phyloP scores from a whole-genome alignment of 2,888 invertebrate species.

The Dorcus parallelipipedus region DNA sequence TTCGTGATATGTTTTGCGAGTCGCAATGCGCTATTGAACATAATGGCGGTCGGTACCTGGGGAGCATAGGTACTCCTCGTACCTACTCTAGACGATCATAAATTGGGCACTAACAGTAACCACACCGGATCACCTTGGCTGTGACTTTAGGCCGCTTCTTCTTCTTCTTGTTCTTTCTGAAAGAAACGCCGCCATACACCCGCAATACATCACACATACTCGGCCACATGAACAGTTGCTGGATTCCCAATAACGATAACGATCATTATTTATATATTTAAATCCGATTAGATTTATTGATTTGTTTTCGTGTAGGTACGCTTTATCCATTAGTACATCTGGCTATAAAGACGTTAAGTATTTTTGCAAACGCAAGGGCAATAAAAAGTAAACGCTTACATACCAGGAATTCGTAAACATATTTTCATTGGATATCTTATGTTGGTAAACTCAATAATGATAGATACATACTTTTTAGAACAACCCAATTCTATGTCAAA shows the following conservation, averaged over 20 bases:
- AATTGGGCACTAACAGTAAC: constrained; percentile 27
- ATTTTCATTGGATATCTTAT: too few species aligned
- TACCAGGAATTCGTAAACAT: too few species aligned
- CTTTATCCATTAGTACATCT: too few species aligned
- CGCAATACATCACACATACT: constrained; percentile 24
- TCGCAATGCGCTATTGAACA: too few species aligned
- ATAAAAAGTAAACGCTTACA: too few species aligned
- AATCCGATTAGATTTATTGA: constrained; percentile 20
- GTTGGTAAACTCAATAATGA: too few species aligned
- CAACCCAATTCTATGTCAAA: too few species aligned
- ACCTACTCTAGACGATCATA: constrained; percentile 26
- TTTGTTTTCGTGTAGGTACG: constrained; percentile 11
- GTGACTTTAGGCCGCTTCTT: constrained; percentile 3
- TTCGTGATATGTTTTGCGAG: too few species aligned
- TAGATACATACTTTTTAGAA: too few species aligned
- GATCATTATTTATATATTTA: constrained; percentile 23
- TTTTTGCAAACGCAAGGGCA: too few species aligned
- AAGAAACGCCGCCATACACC: constrained; percentile 22
- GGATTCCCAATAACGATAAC: constrained; percentile 24
- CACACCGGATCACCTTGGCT: constrained; percentile 29
- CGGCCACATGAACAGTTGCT: constrained; percentile 15
- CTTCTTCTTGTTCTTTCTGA: constrained; percentile 8
- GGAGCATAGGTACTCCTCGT: not conserved
- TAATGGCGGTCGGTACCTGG: too few species aligned
- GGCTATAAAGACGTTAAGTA: too few species aligned